Base-by-base conservation (phyloP, 2,797 vertebrate species). In the Schizopygopsis pylzovi region DNA sequence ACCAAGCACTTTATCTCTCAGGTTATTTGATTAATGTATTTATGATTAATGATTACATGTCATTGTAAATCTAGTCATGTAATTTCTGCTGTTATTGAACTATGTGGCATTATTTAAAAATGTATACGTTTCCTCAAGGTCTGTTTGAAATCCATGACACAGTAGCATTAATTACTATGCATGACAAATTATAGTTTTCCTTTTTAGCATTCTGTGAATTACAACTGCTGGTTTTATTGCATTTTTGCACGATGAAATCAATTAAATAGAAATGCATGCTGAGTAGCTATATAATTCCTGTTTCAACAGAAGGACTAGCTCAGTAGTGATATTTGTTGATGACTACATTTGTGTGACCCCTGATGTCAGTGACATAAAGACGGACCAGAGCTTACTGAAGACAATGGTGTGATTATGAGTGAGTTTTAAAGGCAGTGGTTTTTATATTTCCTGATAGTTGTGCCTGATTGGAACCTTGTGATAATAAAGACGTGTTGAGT, bases 401-500 rank as follows among this genome's bases (percentile, higher is more conserved):
- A 41, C 1, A 28, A 63, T 12, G 33, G 68, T 80, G 15, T 52
- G 49, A 25, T 61, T 78, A 45, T 47, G 41, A 86, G 72, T 80
- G 11, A 13, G 45, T 71, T 82, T 82, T 56, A 41, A 56, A 16
- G 2, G 28, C 65, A 54, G 79, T 54, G 4, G 1, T 59, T 73
- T 83, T 78, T 82, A 47, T 45, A 70, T 67, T 77, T 39, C 33
- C 22, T 68, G 47, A 65, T 81, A 87, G 33, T 54, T 76, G 68
- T 86, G 85, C 65, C 80, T 83, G 71, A 20, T 79, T 56, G 12
- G 18, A 71, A 39, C 20, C 54, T 71, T 83, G 47, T 87, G 25
- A 78, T 49, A 85, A 87, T 87, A 85, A 82, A 88, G 39, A 33
- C 25, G 61, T 70, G 22, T 72, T 71, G 12, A 63, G 52, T 56